Evolutionary conservation across 2,113 vertebrate genomes (phyloP), one percentile per base, ranked within the genome.

Genomic region (Origma solitaria): DNA sequence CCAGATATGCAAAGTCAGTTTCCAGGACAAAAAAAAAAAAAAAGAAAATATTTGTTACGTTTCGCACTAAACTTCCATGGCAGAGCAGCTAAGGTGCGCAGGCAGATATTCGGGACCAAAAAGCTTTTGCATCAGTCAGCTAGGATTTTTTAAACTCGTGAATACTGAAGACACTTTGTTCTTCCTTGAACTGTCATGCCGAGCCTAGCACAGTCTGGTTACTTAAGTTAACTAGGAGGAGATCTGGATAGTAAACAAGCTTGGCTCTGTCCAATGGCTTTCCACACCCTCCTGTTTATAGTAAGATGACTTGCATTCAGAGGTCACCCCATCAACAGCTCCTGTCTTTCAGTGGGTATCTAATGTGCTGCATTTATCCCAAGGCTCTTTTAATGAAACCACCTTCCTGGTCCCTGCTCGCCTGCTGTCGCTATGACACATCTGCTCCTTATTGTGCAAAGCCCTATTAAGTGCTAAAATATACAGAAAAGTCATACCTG

Each of bases 281-380:
- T 98, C 98, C 96, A 97, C 95, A 92, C 96, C 95, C 97, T 97
- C 98, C 98, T 98, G 98, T 98, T 98, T 98, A 98, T 97, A 98
- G 97, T 96, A 97, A 94, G 97, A 98, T 95, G 98, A 98, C 98
- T 98, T 98, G 97, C 94, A 92, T 94, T 96, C 95, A 96, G 97
- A 98, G 98, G 97, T 98, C 97, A 98, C 96, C 96, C 97, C 98
- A 96, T 97, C 97, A 96, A 96, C 97, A 97, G 96, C 93, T 97
- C 96, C 96, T 89, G 97, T 97, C 97, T 97, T 97, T 97, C 97
- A 95, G 75, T 96, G 96, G 92, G 70, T 98, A 97, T 97, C 97
- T 97, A 94, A 97, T 93, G 91, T 87, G 84, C 89, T 94, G 96
- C 97, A 91, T 97, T 98, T 97, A 97, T 97, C 96, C 95, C 89